phyloP scores from a whole-genome alignment of 2,888 invertebrate species.

The Hermodice carunculata region DNA sequence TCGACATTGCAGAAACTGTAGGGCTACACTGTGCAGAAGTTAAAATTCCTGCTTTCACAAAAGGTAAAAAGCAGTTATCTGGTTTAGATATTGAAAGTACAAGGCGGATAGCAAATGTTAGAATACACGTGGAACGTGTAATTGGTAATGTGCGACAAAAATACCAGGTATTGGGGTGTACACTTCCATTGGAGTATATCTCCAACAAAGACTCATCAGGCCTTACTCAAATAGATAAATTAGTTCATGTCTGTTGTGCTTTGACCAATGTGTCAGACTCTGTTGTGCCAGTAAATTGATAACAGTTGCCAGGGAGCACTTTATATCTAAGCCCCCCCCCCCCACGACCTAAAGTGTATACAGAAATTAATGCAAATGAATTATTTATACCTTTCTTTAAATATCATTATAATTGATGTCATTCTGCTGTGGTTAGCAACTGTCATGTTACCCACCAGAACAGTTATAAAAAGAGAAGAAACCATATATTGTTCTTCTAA shows the following conservation, averaged over 20 bases:
- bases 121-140: conserved; percentile 40
- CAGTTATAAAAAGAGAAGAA: too few relatives aligned
- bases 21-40: conserved; percentile 30
- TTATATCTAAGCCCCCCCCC: too few relatives aligned
- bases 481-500: too few relatives aligned
- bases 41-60: conserved; percentile 41
- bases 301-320: too few relatives aligned
- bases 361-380: too few relatives aligned
- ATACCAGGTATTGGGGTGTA: conserved; percentile 32
- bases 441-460: too few relatives aligned
- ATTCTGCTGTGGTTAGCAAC: too few relatives aligned
- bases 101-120: conserved; percentile 36
- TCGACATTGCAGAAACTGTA: conserved; percentile 40
- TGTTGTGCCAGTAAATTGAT: too few relatives aligned
- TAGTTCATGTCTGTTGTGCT: conserved; percentile 30
- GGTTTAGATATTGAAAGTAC: conserved; percentile 35
- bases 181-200: conserved; percentile 33
- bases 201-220: conserved; percentile 5
- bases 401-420: too few relatives aligned
- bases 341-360: too few relatives aligned
- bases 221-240: conserved; percentile 31
- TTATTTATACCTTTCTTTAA: too few relatives aligned
- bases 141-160: conserved; percentile 40
- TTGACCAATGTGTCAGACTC: conserved; percentile 14
- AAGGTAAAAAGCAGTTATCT: conserved; percentile 35